These are phyloP conservation scores for Megalopta genalis DNA, from an alignment of 1,140 invertebrate species.

Conservation along the genomic window DNA sequence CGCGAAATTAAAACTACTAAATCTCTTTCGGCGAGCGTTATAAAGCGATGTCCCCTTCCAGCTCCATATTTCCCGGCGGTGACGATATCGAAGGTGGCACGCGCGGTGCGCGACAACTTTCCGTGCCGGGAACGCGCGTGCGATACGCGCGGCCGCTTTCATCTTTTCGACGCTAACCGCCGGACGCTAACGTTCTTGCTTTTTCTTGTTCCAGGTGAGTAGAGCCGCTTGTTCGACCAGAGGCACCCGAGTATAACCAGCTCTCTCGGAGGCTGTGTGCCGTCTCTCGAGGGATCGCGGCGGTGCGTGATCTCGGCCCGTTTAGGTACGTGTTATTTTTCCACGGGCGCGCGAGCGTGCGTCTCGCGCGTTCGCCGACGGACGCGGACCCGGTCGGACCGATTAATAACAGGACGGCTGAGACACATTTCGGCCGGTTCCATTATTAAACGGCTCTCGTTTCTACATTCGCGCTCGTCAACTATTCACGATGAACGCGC, in stretches of 20 bases:
- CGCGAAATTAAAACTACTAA: constrained; percentile 60
- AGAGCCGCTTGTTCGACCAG: not conserved
- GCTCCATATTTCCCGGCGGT: constrained; percentile 26
- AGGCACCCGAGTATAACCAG: too few species aligned
- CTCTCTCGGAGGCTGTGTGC: too few species aligned
- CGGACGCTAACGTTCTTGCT: constrained; percentile 17
- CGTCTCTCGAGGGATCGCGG: not conserved
- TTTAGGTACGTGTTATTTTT: constrained; percentile 36
- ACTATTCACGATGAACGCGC: constrained; percentile 58
- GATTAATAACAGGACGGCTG: constrained; percentile 14
- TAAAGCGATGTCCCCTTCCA: constrained; percentile 37
- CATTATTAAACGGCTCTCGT: constrained; percentile 74
- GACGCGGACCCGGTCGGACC: not conserved
- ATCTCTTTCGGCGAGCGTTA: constrained; percentile 52
- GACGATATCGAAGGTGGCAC: constrained; percentile 27
- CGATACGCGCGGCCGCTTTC: not conserved
- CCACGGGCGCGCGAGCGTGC: too few species aligned
- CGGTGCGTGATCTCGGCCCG: constrained; percentile 16
- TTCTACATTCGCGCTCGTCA: constrained; percentile 61
- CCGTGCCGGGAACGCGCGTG: not conserved
- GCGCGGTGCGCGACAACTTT: not conserved
- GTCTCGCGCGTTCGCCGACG: not conserved
- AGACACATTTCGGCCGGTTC: constrained; percentile 75
- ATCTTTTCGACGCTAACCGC: not conserved
- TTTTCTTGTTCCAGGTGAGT: constrained; percentile 62